phyloP scores from a whole-genome alignment of 2,797 vertebrate genomes.

The Ataeniobius toweri region DNA sequence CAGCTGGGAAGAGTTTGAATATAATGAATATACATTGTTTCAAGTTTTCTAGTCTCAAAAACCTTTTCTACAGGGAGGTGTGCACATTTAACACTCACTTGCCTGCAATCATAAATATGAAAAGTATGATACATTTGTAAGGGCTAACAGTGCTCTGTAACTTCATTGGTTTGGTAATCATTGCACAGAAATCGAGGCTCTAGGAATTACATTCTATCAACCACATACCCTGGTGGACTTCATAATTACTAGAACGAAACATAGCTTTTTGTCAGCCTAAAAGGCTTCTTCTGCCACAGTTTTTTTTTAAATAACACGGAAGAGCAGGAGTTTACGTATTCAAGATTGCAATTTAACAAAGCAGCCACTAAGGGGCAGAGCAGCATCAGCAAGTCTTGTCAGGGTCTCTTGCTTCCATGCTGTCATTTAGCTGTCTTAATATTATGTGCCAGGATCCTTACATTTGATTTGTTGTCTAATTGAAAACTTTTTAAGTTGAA shows the following conservation, averaged over 20 bases:
- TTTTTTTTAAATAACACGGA: background rate
- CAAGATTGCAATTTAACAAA: constrained; percentile 13
- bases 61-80: no score
- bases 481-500: no score
- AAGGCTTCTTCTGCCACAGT: background rate
- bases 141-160: background rate
- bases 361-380: constrained; percentile 32
- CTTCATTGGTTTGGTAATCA: background rate
- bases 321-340: background rate
- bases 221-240: background rate
- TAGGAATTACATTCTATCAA: background rate
- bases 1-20: background rate
- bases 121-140: background rate
- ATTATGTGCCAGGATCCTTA: background rate
- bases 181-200: background rate
- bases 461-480: no score
- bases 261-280: background rate
- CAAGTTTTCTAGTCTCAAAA: no score
- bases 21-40: no score
- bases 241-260: background rate
- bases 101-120: background rate
- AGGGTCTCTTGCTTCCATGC: background rate
- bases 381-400: background rate
- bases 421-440: background rate
- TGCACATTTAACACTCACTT: background rate